Conservation (phyloP, 2,888 invertebrate species). For the Azorinus chamasolen region DNA sequence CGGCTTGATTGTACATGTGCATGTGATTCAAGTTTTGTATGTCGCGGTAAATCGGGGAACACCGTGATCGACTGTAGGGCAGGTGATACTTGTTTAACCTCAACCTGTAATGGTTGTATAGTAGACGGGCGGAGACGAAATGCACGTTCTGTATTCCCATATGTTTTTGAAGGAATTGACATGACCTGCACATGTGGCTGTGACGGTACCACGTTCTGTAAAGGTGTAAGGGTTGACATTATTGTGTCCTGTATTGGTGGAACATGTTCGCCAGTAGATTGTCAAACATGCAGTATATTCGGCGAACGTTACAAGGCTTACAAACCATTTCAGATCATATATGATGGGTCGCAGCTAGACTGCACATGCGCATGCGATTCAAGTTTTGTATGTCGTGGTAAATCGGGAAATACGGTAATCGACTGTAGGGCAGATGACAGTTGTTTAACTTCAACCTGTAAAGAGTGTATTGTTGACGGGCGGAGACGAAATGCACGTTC, state of each 20-base stretch:
- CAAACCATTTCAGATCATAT: slow-evolving; percentile 48
- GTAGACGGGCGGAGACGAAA: slow-evolving; percentile 47
- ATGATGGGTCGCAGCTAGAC: slow-evolving; percentile 28
- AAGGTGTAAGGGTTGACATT: slow-evolving; percentile 51
- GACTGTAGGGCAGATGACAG: slow-evolving; percentile 49
- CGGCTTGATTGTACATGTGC: slow-evolving; percentile 49
- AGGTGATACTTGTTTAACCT: slow-evolving; percentile 52
- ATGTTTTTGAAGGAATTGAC: slow-evolving; percentile 53
- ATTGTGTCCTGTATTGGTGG: slow-evolving; percentile 53
- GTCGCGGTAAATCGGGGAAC: slow-evolving; percentile 31
- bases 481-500: slow-evolving; percentile 15
- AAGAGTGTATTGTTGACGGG: slow-evolving; percentile 44
- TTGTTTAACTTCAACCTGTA: slow-evolving; percentile 39
- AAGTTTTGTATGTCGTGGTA: slow-evolving; percentile 41
- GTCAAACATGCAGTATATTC: slow-evolving; percentile 53
- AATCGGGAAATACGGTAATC: slow-evolving; percentile 20
- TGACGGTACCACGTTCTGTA: slow-evolving; percentile 51
- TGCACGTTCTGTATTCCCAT: slow-evolving; percentile 38
- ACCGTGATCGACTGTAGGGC: slow-evolving; percentile 29
- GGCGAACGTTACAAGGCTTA: slow-evolving; percentile 48
- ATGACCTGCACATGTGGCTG: slow-evolving; percentile 58
- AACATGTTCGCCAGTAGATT: slow-evolving; percentile 46
- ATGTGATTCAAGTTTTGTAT: slow-evolving; percentile 51
- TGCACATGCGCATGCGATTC: slow-evolving; percentile 59
- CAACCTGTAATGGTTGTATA: slow-evolving; percentile 40